Percentiles rank a stretch among this genome's conserved stretches.
phyloP scores from a whole-genome alignment of 2,888 invertebrate species.

The Hymenopus coronatus region DNA sequence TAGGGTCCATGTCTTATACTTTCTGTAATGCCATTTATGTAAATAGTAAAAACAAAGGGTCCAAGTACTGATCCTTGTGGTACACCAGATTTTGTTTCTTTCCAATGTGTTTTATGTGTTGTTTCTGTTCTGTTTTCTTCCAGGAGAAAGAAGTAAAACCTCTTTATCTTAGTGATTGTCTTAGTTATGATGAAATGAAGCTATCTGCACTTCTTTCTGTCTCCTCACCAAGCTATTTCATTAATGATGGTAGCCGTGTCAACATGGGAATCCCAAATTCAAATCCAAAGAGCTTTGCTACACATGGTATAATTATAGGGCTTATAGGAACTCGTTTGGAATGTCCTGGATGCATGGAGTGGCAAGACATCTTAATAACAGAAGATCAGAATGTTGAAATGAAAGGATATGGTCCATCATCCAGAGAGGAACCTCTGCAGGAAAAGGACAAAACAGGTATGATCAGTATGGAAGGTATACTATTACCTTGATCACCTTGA shows the following conservation, averaged over 20 bases:
- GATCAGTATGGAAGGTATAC: neutral
- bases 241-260: constrained; percentile 57
- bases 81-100: no score
- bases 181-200: constrained; percentile 65
- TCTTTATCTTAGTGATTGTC: constrained; percentile 43
- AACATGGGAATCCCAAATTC: constrained; percentile 52
- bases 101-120: no score
- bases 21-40: no score
- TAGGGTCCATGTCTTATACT: no score
- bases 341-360: constrained; percentile 57
- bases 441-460: neutral
- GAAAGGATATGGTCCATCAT: constrained; percentile 18
- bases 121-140: no score
- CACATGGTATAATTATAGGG: constrained; percentile 52
- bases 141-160: neutral
- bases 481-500: no score
- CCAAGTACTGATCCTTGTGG: no score
- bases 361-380: constrained; percentile 58
- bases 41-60: no score
- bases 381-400: constrained; percentile 36
- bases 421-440: neutral
- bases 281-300: constrained; percentile 49
- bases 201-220: constrained; percentile 58
- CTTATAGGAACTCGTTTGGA: constrained; percentile 56
- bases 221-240: constrained; percentile 58